Evolutionary conservation across 1,140 invertebrate genomes (phyloP).

Genomic region (Homalodisca vitripennis): DNA sequence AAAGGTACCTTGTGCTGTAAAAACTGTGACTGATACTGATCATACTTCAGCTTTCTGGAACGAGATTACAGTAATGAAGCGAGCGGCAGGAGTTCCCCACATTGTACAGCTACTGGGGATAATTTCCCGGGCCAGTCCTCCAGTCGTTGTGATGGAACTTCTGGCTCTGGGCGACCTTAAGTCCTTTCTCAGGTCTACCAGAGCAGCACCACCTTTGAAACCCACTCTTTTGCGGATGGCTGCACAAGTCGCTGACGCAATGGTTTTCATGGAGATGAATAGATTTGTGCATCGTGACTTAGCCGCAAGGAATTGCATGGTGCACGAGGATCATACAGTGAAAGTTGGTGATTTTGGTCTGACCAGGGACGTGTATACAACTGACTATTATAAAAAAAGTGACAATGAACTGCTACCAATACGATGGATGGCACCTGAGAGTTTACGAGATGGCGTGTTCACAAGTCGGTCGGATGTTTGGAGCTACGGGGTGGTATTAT

Average conservation of each 20-base stretch:
- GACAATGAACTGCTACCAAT: conserved; percentile 81
- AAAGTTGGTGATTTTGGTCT: conserved; percentile 97
- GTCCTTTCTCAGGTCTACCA: conserved; percentile 70
- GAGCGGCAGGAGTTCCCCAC: conserved; percentile 77
- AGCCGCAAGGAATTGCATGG: conserved; percentile 98
- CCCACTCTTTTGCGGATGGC: conserved; percentile 74
- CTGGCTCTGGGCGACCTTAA: conserved; percentile 96
- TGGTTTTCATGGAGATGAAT: conserved; percentile 92
- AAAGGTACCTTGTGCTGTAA: conserved; percentile 74
- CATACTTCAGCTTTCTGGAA: conserved; percentile 85
- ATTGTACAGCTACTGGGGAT: conserved; percentile 93
- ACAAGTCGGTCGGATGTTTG: conserved; percentile 92
- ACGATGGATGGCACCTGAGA: conserved; percentile 95
- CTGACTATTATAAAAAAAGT: conserved; percentile 94
- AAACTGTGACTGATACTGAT: conserved; percentile 88
- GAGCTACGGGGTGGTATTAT: conserved; percentile 95
- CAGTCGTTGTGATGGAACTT: conserved; percentile 94
- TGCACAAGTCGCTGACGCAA: conserved; percentile 96
- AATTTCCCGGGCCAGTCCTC: conserved; percentile 88
- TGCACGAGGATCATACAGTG: conserved; percentile 83
- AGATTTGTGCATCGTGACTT: conserved; percentile 97
- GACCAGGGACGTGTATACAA: conserved; percentile 96
- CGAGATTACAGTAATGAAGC: conserved; percentile 93
- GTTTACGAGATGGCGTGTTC: conserved; percentile 92
- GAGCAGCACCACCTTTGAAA: conserved; percentile 49